phyloP scores from a whole-genome alignment of 2,888 invertebrate genomes.

The Xiphydria camelus region DNA sequence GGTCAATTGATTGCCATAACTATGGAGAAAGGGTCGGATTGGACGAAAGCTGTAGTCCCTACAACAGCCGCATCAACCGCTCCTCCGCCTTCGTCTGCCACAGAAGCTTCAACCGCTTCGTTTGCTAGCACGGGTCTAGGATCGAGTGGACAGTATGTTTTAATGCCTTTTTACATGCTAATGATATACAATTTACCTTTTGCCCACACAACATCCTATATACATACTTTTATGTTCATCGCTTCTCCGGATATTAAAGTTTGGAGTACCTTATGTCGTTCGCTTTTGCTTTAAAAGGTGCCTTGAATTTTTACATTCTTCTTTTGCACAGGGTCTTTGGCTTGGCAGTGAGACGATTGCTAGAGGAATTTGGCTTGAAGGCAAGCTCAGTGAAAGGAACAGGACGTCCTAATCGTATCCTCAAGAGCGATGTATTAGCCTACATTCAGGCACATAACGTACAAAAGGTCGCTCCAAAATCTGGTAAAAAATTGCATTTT shows the following conservation, averaged over 20 bases:
- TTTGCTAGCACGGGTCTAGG: constrained; percentile 22
- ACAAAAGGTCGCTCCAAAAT: constrained; percentile 48
- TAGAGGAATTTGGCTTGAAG: constrained; percentile 64
- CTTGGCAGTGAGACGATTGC: constrained; percentile 65
- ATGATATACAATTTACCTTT: neutral
- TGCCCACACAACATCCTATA: constrained; percentile 2
- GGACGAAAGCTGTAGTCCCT: constrained; percentile 60
- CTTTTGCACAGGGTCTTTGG: constrained; percentile 56
- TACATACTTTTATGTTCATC: constrained; percentile 1
- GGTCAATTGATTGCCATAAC: constrained; percentile 64
- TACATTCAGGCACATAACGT: constrained; percentile 58
- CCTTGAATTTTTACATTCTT: no score
- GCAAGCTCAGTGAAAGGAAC: constrained; percentile 59
- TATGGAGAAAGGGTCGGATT: constrained; percentile 66
- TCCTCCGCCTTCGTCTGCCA: constrained; percentile 17
- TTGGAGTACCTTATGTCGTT: no score
- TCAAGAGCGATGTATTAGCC: constrained; percentile 64
- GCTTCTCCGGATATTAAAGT: no score
- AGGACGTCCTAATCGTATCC: constrained; percentile 65
- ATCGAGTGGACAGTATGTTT: constrained; percentile 46
- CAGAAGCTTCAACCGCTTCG: constrained; percentile 15
- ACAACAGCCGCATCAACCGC: constrained; percentile 21
- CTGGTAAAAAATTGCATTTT: constrained; percentile 36
- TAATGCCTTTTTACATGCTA: no score
- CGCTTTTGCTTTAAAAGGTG: no score